A percentile compares a stretch with the other conserved stretches of the same genome.
Conservation (phyloP, 2,113 vertebrate species). For the Hylia prasina region DNA sequence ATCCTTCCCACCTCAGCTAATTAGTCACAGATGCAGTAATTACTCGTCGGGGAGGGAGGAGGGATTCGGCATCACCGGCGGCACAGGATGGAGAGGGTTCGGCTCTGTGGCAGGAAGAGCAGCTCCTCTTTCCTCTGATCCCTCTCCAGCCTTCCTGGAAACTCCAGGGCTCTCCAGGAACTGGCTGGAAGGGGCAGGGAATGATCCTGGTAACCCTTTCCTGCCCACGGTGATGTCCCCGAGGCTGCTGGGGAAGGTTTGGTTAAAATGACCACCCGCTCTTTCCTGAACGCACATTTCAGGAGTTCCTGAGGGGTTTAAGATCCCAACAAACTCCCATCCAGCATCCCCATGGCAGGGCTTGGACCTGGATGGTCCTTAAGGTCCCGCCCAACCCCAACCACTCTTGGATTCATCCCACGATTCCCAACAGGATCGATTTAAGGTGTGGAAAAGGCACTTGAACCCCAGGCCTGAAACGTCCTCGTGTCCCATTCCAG, state of each 20-base stretch:
- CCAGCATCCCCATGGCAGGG: not conserved
- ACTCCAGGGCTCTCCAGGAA: not conserved
- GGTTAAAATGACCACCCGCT: accelerated
- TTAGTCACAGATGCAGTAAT: not conserved
- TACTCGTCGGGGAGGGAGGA: not conserved
- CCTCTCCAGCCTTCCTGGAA: conserved; percentile 2
- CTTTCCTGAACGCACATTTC: accelerated
- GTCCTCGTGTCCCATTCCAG: not conserved
- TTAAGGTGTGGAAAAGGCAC: not conserved
- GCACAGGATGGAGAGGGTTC: not conserved
- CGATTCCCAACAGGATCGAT: accelerated
- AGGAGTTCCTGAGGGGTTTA: accelerated
- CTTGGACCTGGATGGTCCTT: no score
- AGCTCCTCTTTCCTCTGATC: not conserved
- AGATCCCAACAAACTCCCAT: not conserved
- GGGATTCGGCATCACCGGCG: not conserved
- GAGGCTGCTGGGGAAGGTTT: accelerated
- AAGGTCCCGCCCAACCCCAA: not conserved
- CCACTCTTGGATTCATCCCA: not conserved
- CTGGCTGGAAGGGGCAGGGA: not conserved
- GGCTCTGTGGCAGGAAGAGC: not conserved
- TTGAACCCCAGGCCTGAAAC: not conserved
- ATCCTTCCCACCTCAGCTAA: not conserved
- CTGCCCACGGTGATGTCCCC: accelerated
- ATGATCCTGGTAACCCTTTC: not conserved